phyloP scores from a whole-genome alignment of 2,113 vertebrate species.

The Platycercus adscitus region DNA sequence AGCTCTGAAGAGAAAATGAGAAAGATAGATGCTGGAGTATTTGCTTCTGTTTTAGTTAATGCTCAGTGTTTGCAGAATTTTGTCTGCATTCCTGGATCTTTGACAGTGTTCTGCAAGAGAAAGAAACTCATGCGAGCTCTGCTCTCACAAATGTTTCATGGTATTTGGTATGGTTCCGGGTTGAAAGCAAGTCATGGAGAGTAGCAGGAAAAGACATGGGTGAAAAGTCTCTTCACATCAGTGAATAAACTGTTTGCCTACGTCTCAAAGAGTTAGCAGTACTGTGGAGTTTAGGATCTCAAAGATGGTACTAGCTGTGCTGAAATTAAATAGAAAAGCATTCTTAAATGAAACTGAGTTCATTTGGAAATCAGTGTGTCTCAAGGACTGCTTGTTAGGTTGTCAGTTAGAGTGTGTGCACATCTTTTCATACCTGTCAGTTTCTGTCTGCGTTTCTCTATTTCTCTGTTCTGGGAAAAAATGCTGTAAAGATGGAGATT shows the following conservation, averaged over 20 bases:
- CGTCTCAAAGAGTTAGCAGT: not conserved
- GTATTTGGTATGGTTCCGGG: slow-evolving; percentile 9
- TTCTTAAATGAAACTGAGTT: slow-evolving; percentile 16
- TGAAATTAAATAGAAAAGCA: not conserved
- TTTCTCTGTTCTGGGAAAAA: not conserved
- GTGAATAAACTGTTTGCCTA: not conserved
- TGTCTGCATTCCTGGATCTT: slow-evolving; percentile 5
- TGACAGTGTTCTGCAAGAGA: slow-evolving; percentile 34
- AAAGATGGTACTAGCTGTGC: not conserved
- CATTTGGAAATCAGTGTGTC: not conserved
- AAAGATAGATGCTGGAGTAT: not conserved
- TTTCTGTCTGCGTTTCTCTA: not conserved
- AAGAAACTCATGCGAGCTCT: slow-evolving; percentile 1
- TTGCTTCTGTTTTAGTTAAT: slow-evolving; percentile 43
- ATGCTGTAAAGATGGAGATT: not conserved
- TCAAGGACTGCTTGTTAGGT: not conserved
- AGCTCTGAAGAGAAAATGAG: not conserved
- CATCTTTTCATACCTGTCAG: not conserved
- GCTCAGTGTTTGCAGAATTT: slow-evolving; percentile 28
- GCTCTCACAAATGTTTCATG: not conserved
- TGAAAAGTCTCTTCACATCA: slow-evolving; percentile 13
- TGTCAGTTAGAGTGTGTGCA: not conserved
- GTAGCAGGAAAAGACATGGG: not conserved
- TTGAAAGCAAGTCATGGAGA: not conserved
- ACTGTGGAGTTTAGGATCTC: not conserved